A percentile compares a stretch with the other conserved stretches of the same genome.
phyloP scores from a whole-genome alignment of 2,113 vertebrate species.

The Apodemus speciosus region DNA sequence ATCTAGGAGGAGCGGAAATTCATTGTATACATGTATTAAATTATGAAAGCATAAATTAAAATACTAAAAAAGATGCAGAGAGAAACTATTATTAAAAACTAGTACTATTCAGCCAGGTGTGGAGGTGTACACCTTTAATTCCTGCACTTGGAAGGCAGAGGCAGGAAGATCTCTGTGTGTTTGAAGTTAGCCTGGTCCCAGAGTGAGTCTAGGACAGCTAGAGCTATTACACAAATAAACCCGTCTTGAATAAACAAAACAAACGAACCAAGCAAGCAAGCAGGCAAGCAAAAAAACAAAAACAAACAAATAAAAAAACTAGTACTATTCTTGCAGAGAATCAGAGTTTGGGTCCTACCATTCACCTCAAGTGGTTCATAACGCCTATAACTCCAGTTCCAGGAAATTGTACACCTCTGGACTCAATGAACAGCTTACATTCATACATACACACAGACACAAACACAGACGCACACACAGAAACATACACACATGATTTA shows the following conservation, averaged over 20 bases:
- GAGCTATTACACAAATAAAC: background rate
- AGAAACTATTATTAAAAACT: background rate
- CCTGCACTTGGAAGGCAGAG: background rate
- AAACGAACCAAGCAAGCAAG: too few relatives aligned
- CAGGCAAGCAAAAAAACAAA: background rate
- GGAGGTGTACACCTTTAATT: background rate
- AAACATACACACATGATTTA: background rate
- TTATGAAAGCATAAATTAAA: background rate
- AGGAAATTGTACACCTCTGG: background rate
- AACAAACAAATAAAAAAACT: background rate
- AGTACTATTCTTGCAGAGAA: background rate
- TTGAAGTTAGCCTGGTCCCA: background rate
- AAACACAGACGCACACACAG: background rate
- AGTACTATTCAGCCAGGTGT: background rate
- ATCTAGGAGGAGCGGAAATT: background rate
- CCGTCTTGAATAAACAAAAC: background rate
- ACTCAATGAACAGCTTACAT: background rate
- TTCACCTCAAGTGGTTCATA: background rate
- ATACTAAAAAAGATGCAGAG: background rate
- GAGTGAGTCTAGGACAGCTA: background rate
- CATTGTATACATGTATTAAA: background rate
- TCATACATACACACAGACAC: background rate
- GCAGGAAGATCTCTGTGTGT: background rate
- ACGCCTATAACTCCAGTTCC: background rate
- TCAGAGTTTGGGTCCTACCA: background rate